Conservation (phyloP, 2,113 vertebrate species). For the Hemibagrus wyckioides region DNA sequence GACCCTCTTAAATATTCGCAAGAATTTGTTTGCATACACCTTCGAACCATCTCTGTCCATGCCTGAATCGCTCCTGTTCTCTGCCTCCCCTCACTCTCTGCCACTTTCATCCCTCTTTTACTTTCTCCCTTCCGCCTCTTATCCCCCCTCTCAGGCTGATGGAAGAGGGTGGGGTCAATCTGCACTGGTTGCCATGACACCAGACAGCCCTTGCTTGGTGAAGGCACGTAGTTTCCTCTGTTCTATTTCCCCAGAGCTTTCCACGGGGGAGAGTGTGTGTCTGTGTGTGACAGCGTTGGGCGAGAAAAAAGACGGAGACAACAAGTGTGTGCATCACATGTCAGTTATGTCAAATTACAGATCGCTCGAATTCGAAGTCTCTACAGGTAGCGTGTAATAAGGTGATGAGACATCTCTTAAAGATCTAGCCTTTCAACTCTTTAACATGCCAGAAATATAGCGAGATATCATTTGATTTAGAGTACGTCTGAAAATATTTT, state of each 20-base stretch:
- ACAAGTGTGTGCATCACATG: constrained; percentile 43
- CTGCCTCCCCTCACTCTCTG: constrained; percentile 48
- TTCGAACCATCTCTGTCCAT: constrained; percentile 6
- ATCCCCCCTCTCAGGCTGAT: constrained; percentile 62
- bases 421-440: background rate
- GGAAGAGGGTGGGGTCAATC: constrained; percentile 86
- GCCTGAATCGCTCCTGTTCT: constrained; percentile 35
- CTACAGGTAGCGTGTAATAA: constrained; percentile 7
- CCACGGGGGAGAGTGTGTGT: constrained; percentile 52
- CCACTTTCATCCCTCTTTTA: constrained; percentile 34
- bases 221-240: constrained; percentile 83
- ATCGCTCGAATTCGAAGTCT: constrained; percentile 13
- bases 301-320: constrained; percentile 14
- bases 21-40: background rate
- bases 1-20: background rate
- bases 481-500: too few species aligned
- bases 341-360: constrained; percentile 44
- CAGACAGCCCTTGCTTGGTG: constrained; percentile 88
- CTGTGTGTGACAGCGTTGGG: constrained; percentile 27
- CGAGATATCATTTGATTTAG: too few species aligned
- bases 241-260: constrained; percentile 78
- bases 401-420: background rate
- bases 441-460: background rate
- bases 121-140: constrained; percentile 41
- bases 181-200: constrained; percentile 88